Percentiles rank a stretch among this genome's conserved stretches.
These are phyloP conservation scores for Hylia prasina DNA, from an alignment of 2,113 vertebrate species.

Conservation along the genomic window DNA sequence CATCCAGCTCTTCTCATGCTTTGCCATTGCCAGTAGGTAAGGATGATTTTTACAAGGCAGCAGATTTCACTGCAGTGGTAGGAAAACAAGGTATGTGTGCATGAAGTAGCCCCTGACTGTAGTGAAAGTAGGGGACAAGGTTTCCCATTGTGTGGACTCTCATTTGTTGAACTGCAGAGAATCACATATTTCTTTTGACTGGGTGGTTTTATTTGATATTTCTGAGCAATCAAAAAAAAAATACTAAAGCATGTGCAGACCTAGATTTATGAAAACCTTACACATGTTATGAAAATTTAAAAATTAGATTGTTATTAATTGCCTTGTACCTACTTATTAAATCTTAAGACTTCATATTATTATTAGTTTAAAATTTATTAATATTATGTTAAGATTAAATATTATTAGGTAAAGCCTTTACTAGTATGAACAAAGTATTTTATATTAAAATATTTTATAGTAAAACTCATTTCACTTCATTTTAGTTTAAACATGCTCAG, in stretches of 20 bases:
- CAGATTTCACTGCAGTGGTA: not conserved
- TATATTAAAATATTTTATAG: not conserved
- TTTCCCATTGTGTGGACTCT: not conserved
- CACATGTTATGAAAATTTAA: not conserved
- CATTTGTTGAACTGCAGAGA: not conserved
- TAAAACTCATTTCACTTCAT: not conserved
- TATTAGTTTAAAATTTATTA: not conserved
- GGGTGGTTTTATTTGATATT: not conserved
- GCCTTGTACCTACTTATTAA: not conserved
- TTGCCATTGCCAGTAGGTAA: not conserved
- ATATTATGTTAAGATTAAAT: not conserved
- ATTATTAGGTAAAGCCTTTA: not conserved
- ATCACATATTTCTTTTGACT: not conserved
- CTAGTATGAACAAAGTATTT: not conserved
- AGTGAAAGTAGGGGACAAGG: not conserved
- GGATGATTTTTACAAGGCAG: not conserved
- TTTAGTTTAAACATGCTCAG: not conserved
- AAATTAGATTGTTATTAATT: not conserved
- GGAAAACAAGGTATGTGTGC: not conserved
- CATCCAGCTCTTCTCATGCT: not conserved
- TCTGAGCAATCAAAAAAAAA: not conserved
- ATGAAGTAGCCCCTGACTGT: not conserved
- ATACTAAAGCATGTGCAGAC: not conserved
- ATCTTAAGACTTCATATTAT: not conserved
- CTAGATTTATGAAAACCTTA: not conserved